Evolutionary conservation across 2,113 vertebrate species (phyloP).

Genomic region (Pitta sordida): DNA sequence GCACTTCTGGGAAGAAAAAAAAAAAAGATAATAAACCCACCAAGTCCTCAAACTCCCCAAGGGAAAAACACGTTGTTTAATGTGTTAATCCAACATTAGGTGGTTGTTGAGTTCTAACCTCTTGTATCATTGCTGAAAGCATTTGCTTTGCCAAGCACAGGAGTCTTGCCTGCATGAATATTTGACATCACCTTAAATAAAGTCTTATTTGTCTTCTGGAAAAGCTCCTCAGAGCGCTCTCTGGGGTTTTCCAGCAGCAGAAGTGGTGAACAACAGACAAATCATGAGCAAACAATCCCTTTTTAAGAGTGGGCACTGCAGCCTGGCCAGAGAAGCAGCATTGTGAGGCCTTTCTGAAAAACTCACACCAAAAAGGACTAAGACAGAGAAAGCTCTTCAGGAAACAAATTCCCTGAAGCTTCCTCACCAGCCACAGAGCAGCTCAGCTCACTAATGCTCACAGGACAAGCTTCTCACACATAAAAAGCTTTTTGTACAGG

Average conservation of each 20-base stretch:
- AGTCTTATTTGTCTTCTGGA: background rate
- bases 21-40: background rate
- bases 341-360: background rate
- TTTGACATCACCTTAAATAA: background rate
- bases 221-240: background rate
- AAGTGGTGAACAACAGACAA: background rate
- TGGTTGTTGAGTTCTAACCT: background rate
- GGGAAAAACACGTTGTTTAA: background rate
- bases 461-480: background rate
- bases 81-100: background rate
- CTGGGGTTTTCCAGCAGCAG: background rate
- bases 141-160: background rate
- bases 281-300: background rate
- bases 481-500: background rate
- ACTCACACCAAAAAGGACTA: background rate
- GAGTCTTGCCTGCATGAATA: background rate
- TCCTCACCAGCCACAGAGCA: background rate
- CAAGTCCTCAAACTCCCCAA: background rate
- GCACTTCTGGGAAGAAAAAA: background rate
- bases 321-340: background rate
- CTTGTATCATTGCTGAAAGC: background rate
- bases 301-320: background rate
- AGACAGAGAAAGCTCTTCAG: background rate
- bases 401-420: background rate
- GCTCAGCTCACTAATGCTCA: background rate